These are phyloP conservation scores for Eristalis pertinax DNA, from an alignment of 2,888 invertebrate species.

Conservation along the genomic window DNA sequence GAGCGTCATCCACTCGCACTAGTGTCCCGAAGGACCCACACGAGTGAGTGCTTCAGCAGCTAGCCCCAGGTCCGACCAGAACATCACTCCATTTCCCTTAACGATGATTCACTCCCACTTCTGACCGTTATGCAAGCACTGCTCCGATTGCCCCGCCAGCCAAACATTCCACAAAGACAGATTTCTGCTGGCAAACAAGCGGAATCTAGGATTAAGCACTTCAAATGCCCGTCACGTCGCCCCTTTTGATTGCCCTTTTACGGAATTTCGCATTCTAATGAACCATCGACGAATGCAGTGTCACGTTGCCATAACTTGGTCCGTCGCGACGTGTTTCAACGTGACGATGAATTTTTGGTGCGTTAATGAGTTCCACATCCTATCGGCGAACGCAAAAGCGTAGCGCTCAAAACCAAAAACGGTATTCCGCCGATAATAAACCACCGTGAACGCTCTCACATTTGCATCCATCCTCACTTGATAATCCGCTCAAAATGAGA, in stretches of 20 bases:
- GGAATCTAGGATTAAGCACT: neutral
- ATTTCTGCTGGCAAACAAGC: neutral
- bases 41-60: no score
- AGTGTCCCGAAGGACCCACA: no score
- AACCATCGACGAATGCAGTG: neutral
- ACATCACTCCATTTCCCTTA: no score
- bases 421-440: neutral
- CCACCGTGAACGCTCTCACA: neutral
- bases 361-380: constrained; percentile 9
- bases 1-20: no score
- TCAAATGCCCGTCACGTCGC: neutral
- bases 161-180: neutral
- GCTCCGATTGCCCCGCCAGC: no score
- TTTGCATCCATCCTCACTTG: constrained; percentile 31
- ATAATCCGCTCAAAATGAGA: neutral
- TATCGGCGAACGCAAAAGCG: neutral
- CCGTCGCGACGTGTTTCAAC: neutral
- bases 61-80: no score
- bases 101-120: no score
- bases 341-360: no score
- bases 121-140: no score
- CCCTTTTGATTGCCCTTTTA: neutral
- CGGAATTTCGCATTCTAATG: neutral
- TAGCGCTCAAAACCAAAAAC: neutral
- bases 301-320: neutral